Percentiles rank a stretch among this genome's conserved stretches.
Evolutionary conservation across 1,140 invertebrate genomes (phyloP).

Genomic region (Charaxes varanes): DNA sequence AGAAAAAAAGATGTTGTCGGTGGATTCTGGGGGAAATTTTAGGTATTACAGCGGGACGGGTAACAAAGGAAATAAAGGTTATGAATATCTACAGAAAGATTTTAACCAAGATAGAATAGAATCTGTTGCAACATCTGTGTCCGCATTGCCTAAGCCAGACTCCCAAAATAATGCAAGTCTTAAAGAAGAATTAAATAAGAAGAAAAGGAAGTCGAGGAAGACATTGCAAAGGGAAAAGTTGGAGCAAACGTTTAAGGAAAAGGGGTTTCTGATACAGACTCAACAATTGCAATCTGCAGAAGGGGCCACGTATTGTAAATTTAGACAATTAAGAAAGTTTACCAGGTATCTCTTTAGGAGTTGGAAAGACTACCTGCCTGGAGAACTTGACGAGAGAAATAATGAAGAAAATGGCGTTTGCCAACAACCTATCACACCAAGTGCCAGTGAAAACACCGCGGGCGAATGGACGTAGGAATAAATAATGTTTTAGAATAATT

Average conservation of each 20-base stretch:
- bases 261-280: conserved; percentile 93
- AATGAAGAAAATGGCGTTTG: no score
- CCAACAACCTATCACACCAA: no score
- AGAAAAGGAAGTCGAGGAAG: conserved; percentile 86
- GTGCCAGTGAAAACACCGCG: no score
- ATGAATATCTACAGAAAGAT: conserved; percentile 84
- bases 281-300: conserved; percentile 93
- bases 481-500: background rate
- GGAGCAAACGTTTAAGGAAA: conserved; percentile 94
- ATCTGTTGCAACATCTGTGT: conserved; percentile 21
- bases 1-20: conserved; percentile 92
- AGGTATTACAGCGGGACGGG: conserved; percentile 88
- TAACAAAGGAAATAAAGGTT: conserved; percentile 83
- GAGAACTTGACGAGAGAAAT: conserved; percentile 75
- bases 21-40: conserved; percentile 90
- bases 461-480: conserved; percentile 39
- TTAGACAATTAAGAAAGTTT: conserved; percentile 91
- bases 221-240: conserved; percentile 89
- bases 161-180: conserved; percentile 6
- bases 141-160: conserved; percentile 56
- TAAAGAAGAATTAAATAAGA: conserved; percentile 69
- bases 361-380: conserved; percentile 94
- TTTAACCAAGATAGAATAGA: conserved; percentile 74
- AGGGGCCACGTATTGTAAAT: conserved; percentile 95
- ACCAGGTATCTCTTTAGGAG: conserved; percentile 93